phyloP scores from a whole-genome alignment of 1,140 invertebrate species.

The Atta colombica region DNA sequence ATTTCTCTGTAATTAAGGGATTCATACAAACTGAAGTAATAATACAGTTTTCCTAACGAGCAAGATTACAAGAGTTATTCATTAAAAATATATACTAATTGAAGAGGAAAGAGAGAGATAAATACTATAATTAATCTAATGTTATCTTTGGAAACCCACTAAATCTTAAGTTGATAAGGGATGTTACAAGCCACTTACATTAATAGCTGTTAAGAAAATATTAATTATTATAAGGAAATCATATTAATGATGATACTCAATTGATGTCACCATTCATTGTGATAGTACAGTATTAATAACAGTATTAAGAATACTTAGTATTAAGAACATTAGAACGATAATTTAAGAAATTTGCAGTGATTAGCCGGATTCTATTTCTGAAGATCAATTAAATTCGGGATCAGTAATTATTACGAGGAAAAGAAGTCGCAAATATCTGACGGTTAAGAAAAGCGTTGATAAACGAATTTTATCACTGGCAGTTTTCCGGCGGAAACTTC shows the following conservation, averaged over 20 bases:
- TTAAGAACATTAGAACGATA: neutral
- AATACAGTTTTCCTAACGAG: neutral
- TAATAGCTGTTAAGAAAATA: neutral
- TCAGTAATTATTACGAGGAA: neutral
- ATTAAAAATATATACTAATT: constrained; percentile 4
- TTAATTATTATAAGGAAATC: constrained; percentile 11
- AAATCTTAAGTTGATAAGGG: constrained; percentile 8
- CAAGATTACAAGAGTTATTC: neutral
- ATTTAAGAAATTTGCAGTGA: constrained; percentile 4
- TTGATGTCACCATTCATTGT: neutral
- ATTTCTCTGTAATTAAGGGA: constrained; percentile 28
- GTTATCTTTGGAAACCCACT: neutral
- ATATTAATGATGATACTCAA: neutral
- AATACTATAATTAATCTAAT: constrained; percentile 27
- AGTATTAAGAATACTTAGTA: no score
- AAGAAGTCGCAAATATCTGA: neutral
- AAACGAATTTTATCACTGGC: constrained; percentile 2
- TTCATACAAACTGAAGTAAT: neutral
- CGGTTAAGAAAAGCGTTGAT: neutral
- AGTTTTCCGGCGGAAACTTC: neutral
- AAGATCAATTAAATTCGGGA: neutral
- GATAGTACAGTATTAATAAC: neutral
- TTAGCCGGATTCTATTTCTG: constrained; percentile 31
- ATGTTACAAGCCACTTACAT: neutral
- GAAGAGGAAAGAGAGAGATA: neutral